Conservation (phyloP, 2,888 invertebrate species). For the Coelopa pilipes region DNA sequence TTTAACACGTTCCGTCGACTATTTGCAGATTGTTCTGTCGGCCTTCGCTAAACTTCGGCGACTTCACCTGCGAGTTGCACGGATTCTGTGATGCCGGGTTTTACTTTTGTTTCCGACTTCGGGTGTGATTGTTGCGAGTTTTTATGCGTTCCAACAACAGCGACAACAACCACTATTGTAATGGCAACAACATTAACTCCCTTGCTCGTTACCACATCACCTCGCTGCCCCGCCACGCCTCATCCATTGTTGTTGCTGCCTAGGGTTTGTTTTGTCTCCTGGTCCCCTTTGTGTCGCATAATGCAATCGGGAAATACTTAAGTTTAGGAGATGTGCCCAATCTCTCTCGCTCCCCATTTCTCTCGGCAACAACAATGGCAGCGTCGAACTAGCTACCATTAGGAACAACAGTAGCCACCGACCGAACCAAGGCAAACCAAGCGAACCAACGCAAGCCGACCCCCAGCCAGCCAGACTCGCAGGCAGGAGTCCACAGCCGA, state of each 20-base stretch:
- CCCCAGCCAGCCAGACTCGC: too few relatives aligned
- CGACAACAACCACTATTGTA: background rate
- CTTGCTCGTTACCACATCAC: background rate
- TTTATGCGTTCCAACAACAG: background rate
- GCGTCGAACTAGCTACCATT: background rate
- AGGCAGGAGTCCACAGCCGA: slow-evolving; percentile 12
- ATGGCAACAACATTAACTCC: background rate
- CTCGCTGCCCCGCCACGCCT: background rate
- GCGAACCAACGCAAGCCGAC: background rate
- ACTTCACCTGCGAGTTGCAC: background rate
- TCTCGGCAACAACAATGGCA: background rate
- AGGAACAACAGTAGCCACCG: background rate
- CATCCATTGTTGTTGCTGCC: background rate
- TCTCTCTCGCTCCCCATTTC: slow-evolving; percentile 1
- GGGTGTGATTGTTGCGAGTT: background rate
- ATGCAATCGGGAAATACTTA: slow-evolving; percentile 35
- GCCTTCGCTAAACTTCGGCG: background rate
- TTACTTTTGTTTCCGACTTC: background rate
- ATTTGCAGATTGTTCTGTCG: background rate
- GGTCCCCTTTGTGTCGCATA: slow-evolving; percentile 32
- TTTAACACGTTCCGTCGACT: background rate
- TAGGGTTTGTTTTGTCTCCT: slow-evolving; percentile 14
- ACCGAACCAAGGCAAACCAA: background rate
- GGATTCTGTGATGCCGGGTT: background rate
- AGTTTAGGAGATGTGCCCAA: slow-evolving; percentile 21